phyloP scores from a whole-genome alignment of 2,888 invertebrate species.

The Sicus ferrugineus region DNA sequence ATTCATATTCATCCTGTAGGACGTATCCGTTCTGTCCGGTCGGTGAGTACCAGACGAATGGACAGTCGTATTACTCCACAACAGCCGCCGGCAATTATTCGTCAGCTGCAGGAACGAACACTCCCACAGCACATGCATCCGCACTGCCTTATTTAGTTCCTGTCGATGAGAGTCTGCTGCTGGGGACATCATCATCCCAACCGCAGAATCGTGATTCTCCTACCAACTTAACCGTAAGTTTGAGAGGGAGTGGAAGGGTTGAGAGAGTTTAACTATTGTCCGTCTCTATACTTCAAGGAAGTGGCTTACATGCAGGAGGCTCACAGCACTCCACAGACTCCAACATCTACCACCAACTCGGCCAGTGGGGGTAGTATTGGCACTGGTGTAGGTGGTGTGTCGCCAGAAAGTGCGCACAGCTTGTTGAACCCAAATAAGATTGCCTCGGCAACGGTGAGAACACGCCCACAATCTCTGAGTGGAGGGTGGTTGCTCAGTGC shows the following conservation, averaged over 20 bases:
- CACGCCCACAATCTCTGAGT: slow-evolving; percentile 25
- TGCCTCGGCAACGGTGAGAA: slow-evolving; percentile 89
- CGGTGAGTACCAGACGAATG: slow-evolving; percentile 68
- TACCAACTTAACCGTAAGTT: slow-evolving; percentile 74
- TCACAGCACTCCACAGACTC: slow-evolving; percentile 63
- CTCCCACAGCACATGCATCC: slow-evolving; percentile 64
- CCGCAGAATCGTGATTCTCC: slow-evolving; percentile 71
- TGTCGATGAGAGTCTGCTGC: slow-evolving; percentile 72
- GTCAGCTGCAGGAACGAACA: slow-evolving; percentile 51
- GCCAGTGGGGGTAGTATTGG: slow-evolving; percentile 64
- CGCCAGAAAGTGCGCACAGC: slow-evolving; percentile 57
- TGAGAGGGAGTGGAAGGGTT: neutral
- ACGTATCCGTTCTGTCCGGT: slow-evolving; percentile 81
- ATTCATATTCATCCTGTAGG: no score
- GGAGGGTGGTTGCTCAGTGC: no score
- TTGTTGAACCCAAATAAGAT: slow-evolving; percentile 69
- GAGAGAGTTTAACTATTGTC: neutral
- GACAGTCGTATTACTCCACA: slow-evolving; percentile 74
- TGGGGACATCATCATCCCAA: slow-evolving; percentile 66
- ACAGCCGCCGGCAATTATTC: slow-evolving; percentile 49
- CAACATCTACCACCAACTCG: slow-evolving; percentile 71
- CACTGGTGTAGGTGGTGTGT: slow-evolving; percentile 52
- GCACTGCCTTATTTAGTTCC: slow-evolving; percentile 73
- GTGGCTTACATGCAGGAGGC: slow-evolving; percentile 63
- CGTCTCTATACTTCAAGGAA: slow-evolving; percentile 52